Conservation (phyloP, 2,888 invertebrate genomes). For the Drosophila suboccidentalis region DNA sequence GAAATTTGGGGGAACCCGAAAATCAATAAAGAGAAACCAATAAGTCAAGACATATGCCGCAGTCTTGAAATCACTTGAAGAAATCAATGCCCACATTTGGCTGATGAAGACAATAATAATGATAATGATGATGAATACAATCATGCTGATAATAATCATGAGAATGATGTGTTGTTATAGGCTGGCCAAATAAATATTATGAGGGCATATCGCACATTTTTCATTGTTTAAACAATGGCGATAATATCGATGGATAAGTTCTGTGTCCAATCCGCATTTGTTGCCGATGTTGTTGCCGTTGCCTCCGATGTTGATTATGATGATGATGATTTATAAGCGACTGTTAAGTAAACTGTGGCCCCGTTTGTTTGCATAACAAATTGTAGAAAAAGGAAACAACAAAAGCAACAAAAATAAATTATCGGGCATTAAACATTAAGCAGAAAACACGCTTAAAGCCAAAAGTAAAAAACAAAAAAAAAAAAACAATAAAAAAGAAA, state of each 20-base stretch:
- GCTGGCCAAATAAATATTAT: slow-evolving; percentile 76
- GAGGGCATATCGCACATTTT: slow-evolving; percentile 73
- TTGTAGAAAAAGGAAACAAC: slow-evolving; percentile 55
- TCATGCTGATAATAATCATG: slow-evolving; percentile 29
- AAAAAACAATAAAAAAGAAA: slow-evolving; percentile 17
- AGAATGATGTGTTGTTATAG: slow-evolving; percentile 55
- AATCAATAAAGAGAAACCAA: slow-evolving; percentile 47
- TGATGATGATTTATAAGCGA: slow-evolving; percentile 75
- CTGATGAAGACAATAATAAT: slow-evolving; percentile 39
- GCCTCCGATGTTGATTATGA: slow-evolving; percentile 35
- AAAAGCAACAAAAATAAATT: slow-evolving; percentile 56
- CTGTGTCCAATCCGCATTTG: slow-evolving; percentile 17
- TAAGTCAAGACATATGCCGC: slow-evolving; percentile 22
- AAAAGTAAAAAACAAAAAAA: slow-evolving; percentile 20
- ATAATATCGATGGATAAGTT: slow-evolving; percentile 53
- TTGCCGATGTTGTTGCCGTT: slow-evolving; percentile 11
- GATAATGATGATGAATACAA: slow-evolving; percentile 39
- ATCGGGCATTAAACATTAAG: slow-evolving; percentile 74
- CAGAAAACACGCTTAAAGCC: slow-evolving; percentile 63
- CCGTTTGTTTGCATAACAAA: slow-evolving; percentile 78
- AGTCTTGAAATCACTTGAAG: slow-evolving; percentile 22
- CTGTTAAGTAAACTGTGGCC: slow-evolving; percentile 72
- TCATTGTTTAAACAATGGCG: slow-evolving; percentile 67
- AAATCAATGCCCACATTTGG: slow-evolving; percentile 62
- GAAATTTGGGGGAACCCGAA: slow-evolving; percentile 33